A percentile compares a stretch with the other conserved stretches of the same genome.
Evolutionary conservation across 2,888 invertebrate species (phyloP).

Genomic region (Tenthredo mesomela): DNA sequence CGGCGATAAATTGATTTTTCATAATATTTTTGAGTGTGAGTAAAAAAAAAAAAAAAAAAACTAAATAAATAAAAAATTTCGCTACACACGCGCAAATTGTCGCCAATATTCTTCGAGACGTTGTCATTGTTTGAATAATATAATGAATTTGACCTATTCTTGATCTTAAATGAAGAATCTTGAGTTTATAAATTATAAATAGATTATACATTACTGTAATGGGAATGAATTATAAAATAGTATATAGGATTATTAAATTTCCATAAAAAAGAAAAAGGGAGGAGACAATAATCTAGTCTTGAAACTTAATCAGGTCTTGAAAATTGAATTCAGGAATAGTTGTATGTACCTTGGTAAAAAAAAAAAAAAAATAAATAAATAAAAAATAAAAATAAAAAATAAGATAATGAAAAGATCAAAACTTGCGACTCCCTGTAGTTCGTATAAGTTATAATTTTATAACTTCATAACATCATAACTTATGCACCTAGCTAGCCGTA

Average conservation of each 20-base stretch:
- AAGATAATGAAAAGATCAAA: background rate
- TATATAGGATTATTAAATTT: background rate
- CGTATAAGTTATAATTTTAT: constrained; percentile 8
- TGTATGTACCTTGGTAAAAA: background rate
- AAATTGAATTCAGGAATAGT: background rate
- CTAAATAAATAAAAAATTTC: background rate
- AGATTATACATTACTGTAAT: background rate
- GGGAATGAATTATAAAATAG: background rate
- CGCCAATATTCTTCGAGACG: background rate
- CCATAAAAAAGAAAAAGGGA: background rate
- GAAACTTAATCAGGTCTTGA: background rate
- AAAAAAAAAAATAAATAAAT: background rate
- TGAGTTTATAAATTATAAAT: background rate
- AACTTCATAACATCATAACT: background rate
- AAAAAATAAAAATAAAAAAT: background rate
- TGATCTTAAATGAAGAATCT: constrained; percentile 17
- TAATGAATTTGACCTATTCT: background rate
- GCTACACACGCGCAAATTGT: background rate
- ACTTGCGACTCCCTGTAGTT: background rate
- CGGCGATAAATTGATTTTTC: background rate
- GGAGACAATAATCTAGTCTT: background rate
- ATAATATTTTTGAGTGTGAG: background rate
- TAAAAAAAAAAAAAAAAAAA: no score
- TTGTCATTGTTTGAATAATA: constrained; percentile 22
- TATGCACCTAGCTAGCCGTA: constrained; percentile 3